A percentile compares a stretch with the other conserved stretches of the same genome.
phyloP scores from a whole-genome alignment of 2,797 vertebrate genomes.

The Anolis apletophallus region DNA sequence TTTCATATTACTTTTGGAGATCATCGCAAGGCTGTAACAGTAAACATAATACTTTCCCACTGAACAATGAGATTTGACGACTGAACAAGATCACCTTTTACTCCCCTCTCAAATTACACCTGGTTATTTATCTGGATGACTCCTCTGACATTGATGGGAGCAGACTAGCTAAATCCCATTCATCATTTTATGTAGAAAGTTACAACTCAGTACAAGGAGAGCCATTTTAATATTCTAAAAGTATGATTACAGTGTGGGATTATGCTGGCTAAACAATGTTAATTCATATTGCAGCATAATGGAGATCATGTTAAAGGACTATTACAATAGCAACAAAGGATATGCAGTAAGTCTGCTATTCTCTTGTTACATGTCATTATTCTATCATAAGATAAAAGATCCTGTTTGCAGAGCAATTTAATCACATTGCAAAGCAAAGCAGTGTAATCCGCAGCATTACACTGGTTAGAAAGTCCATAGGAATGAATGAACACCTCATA shows the following conservation, averaged over 20 bases:
- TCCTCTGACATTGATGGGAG: background rate
- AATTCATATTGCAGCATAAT: conserved; percentile 39
- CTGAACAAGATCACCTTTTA: conserved; percentile 32
- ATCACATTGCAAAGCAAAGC: conserved; percentile 41
- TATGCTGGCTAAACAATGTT: conserved; percentile 45
- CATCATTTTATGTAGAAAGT: conserved; percentile 22
- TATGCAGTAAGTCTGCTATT: conserved; percentile 32
- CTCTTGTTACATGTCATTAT: conserved; percentile 68
- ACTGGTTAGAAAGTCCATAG: conserved; percentile 21
- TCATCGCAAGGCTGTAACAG: conserved; percentile 16
- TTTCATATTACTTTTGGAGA: conserved; percentile 29
- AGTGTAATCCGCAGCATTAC: conserved; percentile 50
- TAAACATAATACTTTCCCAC: conserved; percentile 24
- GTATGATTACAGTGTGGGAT: conserved; percentile 55
- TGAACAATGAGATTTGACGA: conserved; percentile 33
- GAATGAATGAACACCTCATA: conserved; percentile 38
- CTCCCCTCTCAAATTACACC: conserved; percentile 8
- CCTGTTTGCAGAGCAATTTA: conserved; percentile 67
- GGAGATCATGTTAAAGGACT: conserved; percentile 58
- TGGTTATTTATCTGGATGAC: conserved; percentile 18
- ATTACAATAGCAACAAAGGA: conserved; percentile 64
- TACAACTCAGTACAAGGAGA: conserved; percentile 36
- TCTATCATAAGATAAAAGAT: conserved; percentile 66
- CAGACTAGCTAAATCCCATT: conserved; percentile 44
- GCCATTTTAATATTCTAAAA: conserved; percentile 62